These are phyloP conservation scores for Hippocampus barbouri DNA, from an alignment of 2,113 vertebrate genomes.

Conservation along the genomic window DNA sequence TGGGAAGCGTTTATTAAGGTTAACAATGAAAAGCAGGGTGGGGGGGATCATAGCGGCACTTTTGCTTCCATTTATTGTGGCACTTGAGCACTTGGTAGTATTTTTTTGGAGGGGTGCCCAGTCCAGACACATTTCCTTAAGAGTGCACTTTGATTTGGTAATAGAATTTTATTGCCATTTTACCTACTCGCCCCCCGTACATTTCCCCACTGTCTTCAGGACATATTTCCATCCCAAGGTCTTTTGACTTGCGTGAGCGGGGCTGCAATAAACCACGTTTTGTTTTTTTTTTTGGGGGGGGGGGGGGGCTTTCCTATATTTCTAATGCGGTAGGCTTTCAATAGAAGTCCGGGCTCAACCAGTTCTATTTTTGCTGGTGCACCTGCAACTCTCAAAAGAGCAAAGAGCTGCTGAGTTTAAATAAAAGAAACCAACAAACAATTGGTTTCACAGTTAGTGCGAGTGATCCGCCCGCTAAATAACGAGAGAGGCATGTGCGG, in stretches of 20 bases:
- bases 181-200: slow-evolving; percentile 44
- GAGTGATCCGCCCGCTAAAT: neutral
- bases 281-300: neutral
- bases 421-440: too few species aligned
- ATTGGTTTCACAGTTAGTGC: neutral
- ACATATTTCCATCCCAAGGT: slow-evolving; percentile 46
- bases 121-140: slow-evolving; percentile 56
- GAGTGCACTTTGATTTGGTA: slow-evolving; percentile 60
- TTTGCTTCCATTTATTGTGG: slow-evolving; percentile 46
- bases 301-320: neutral
- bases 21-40: slow-evolving; percentile 29
- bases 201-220: slow-evolving; percentile 39
- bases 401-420: neutral
- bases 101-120: slow-evolving; percentile 64
- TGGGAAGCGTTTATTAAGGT: slow-evolving; percentile 32
- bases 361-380: neutral
- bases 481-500: neutral
- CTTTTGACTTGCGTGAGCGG: neutral
- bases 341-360: neutral
- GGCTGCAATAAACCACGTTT: neutral
- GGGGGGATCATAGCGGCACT: slow-evolving; percentile 31
- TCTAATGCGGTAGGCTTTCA: neutral
- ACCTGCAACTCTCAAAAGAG: slow-evolving; percentile 5
- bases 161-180: slow-evolving; percentile 61
- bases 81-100: slow-evolving; percentile 51